Evolutionary conservation across 37 sponge, comb jelly and placozoan species (phyloP), one percentile per base, ranked within the genome.

Genomic region (Trichoplax adhaerens): DNA sequence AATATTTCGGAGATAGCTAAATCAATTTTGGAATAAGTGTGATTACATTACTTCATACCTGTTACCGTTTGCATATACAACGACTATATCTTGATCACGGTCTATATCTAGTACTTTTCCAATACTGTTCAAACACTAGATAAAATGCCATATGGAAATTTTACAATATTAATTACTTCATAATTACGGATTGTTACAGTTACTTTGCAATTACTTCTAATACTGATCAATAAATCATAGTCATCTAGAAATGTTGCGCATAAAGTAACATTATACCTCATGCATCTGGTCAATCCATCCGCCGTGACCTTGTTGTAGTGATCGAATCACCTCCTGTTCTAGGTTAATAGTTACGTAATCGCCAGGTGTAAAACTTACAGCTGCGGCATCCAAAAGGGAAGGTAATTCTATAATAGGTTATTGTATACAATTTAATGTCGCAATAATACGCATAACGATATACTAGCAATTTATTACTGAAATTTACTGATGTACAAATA

Each of bases 231-330:
- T 29, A 29, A 29, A 29, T 29, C 29, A 29, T 29, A 29, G 29
- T 29, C 29, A 29, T 29, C 29, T 29, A 29, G 29, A 29, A 29
- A 29, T 29, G 29, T 29, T 29, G 29, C 29, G 29, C 29, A 29
- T 29, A 29, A 29, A 29, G 29, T 29, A 29, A 29, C 29, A 29
- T 29, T 29, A 52, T 53, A 89, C 90, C 87, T 89, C 90, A 55
- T 55, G 68, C 90, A 89, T 89, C 4, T 76, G 75, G 0, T 85
- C 83, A 58, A 66, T 77, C 90, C 90, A 89, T 48, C 90, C 90
- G 0, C 90, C 90, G 58, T 86, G 88, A 3, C 90, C 90, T 2
- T 65, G 55, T 69, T 89, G 90, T 52, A 79, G 48, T 1, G 51
- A 72, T 61, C 58, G 78, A 6, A 86, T 76, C 1, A 76, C 66